Conservation (phyloP, 2,888 invertebrate species). For the Melinaea menophilus region DNA sequence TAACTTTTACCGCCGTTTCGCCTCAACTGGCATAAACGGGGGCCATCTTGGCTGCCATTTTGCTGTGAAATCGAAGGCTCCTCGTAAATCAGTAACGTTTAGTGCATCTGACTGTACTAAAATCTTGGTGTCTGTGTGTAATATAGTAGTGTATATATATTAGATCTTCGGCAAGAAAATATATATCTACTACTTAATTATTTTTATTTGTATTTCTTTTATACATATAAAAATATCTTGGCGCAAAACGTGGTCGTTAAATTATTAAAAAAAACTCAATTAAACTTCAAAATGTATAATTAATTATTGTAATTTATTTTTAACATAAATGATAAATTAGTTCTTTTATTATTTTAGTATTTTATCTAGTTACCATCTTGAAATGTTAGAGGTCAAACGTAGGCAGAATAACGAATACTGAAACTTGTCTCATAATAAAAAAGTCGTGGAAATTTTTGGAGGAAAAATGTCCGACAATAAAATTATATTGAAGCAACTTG, state of each 20-base stretch:
- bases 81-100: constrained; percentile 19
- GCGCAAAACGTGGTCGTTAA: too few relatives aligned
- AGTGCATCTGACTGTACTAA: constrained; percentile 28
- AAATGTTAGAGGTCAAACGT: constrained; percentile 22
- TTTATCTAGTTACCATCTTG: constrained; percentile 8
- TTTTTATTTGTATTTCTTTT: constrained; percentile 1
- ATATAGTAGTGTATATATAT: constrained; percentile 2
- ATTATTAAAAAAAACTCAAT: too few relatives aligned
- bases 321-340: constrained; percentile 2
- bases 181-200: constrained; percentile 1
- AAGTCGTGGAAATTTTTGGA: constrained; percentile 15
- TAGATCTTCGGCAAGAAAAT: not conserved
- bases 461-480: constrained; percentile 19
- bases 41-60: constrained; percentile 15
- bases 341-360: not conserved
- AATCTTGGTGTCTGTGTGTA: constrained; percentile 10
- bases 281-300: too few relatives aligned
- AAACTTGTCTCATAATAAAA: constrained; percentile 24
- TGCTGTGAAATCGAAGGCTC: not conserved
- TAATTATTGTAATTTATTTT: not conserved
- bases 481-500: constrained; percentile 18
- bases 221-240: too few relatives aligned
- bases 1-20: constrained; percentile 4
- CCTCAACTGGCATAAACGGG: constrained; percentile 22
- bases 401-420: constrained; percentile 20